phyloP scores from a whole-genome alignment of 2,113 vertebrate genomes.

The Vulpes vulpes region DNA sequence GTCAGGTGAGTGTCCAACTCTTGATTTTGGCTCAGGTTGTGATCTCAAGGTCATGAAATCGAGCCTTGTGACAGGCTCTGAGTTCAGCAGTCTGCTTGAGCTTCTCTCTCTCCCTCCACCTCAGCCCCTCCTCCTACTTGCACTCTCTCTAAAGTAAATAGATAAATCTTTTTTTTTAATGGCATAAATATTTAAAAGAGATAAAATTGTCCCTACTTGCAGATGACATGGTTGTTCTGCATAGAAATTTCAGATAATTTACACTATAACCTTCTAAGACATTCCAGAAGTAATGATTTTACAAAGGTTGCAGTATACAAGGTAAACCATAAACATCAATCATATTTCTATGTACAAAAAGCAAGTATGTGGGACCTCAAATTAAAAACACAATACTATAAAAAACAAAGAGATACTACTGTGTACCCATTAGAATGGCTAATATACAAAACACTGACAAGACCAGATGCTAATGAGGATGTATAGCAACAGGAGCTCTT shows the following conservation, averaged over 20 bases:
- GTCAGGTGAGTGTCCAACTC: neutral
- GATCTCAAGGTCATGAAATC: neutral
- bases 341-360: neutral
- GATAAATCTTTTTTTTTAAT: neutral
- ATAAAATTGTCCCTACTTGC: neutral
- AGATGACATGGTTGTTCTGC: neutral
- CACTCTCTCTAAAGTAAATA: neutral
- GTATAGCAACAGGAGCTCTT: neutral
- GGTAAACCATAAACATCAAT: neutral
- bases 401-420: neutral
- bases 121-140: neutral
- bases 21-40: neutral
- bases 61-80: neutral
- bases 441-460: neutral
- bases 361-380: neutral
- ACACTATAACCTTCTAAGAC: neutral
- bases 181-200: neutral
- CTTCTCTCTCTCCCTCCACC: neutral
- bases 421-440: neutral
- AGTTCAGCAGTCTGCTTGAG: neutral
- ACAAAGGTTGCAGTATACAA: neutral
- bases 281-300: neutral
- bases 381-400: neutral
- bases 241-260: neutral
- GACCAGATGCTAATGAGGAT: neutral